These are phyloP conservation scores for Noctilio leporinus DNA, from an alignment of 2,113 vertebrate species.

Conservation along the genomic window DNA sequence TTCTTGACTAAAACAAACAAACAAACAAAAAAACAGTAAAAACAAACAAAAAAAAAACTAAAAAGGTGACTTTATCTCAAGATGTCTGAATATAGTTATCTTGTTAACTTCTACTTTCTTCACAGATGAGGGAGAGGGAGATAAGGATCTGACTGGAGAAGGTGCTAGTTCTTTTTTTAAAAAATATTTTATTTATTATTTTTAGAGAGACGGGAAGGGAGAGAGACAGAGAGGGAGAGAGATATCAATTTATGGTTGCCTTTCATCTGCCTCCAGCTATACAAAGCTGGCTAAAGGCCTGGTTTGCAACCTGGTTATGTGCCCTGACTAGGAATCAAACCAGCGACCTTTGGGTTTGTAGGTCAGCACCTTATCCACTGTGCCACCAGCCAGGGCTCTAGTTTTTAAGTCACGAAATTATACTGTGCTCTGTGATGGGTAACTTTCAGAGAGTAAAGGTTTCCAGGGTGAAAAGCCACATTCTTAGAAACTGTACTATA, in stretches of 20 bases:
- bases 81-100: neutral
- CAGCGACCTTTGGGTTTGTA: too few relatives aligned
- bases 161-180: neutral
- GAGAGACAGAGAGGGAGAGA: too few relatives aligned
- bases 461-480: neutral
- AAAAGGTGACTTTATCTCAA: neutral
- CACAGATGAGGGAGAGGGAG: neutral
- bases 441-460: neutral
- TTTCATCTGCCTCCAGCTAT: too few relatives aligned
- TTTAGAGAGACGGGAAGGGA: too few relatives aligned
- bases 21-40: neutral
- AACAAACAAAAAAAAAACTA: neutral
- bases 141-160: neutral
- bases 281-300: too few relatives aligned
- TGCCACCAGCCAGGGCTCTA: too few relatives aligned
- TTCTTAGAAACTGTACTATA: neutral
- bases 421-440: neutral
- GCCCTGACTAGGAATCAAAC: too few relatives aligned
- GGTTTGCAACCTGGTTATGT: too few relatives aligned
- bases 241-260: too few relatives aligned
- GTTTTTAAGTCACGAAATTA: neutral
- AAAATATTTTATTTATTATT: too few relatives aligned
- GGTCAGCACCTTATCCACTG: too few relatives aligned
- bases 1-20: neutral
- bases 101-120: conserved; percentile 2